Evolutionary conservation across 2,113 vertebrate species (phyloP).

Genomic region (Sclerurus mexicanus): DNA sequence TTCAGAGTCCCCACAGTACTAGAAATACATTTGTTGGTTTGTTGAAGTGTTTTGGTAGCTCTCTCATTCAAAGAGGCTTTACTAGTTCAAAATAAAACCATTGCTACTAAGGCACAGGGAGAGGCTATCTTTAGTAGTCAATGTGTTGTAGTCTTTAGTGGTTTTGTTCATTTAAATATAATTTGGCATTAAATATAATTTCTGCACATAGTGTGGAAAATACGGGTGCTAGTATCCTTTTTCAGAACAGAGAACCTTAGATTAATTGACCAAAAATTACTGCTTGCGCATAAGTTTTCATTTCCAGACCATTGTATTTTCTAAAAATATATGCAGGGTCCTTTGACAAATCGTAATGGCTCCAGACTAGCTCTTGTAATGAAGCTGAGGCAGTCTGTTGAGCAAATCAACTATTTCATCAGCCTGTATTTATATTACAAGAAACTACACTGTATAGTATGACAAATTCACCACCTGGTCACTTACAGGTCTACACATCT

Average conservation of each 20-base stretch:
- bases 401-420: conserved; percentile 27
- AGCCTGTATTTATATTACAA: conserved; percentile 7
- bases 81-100: neutral
- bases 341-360: conserved; percentile 3
- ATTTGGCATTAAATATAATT: conserved; percentile 8
- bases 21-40: neutral
- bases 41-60: neutral
- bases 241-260: neutral
- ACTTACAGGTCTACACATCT: neutral
- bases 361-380: conserved; percentile 21
- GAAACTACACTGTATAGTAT: neutral
- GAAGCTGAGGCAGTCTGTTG: neutral
- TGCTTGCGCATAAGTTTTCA: neutral
- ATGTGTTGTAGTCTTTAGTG: neutral
- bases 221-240: neutral
- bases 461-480: conserved; percentile 33
- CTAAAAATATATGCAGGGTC: neutral
- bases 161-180: conserved; percentile 15
- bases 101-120: neutral
- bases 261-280: conserved; percentile 26
- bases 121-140: conserved; percentile 28
- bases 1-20: neutral
- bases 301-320: conserved; percentile 26
- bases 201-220: neutral
- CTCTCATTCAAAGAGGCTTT: neutral